A percentile compares a stretch with the other conserved stretches of the same genome.
Conservation (phyloP, 1,140 invertebrate species). For the Laupala kohalensis region DNA sequence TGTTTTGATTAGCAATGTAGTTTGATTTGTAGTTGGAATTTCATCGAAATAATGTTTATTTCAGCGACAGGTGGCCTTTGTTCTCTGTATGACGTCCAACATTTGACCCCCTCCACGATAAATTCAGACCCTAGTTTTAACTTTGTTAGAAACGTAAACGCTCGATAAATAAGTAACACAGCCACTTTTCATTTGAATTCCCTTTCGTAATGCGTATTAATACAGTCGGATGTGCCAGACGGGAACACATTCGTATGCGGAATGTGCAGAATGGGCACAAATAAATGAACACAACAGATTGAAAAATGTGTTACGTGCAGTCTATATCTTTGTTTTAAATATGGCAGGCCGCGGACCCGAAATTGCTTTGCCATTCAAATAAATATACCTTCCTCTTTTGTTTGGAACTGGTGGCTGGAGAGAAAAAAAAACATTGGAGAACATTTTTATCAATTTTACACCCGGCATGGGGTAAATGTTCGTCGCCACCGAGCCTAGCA, state of each 20-base stretch:
- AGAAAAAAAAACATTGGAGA: neutral
- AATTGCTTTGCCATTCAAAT: neutral
- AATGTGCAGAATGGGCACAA: neutral
- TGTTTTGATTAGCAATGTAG: neutral
- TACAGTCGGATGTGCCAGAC: neutral
- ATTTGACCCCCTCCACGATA: neutral
- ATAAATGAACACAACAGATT: neutral
- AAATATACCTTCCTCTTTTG: neutral
- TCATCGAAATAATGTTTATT: neutral
- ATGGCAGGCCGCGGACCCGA: neutral
- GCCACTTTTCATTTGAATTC: neutral
- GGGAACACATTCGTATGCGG: neutral
- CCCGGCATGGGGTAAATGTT: neutral
- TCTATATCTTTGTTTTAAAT: neutral
- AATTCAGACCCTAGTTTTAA: neutral
- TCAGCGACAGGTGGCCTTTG: neutral
- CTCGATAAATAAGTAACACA: neutral
- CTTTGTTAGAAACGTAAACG: neutral
- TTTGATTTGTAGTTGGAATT: neutral
- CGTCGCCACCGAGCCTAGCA: neutral
- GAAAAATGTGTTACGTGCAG: neutral
- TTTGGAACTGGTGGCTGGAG: neutral
- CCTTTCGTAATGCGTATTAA: neutral
- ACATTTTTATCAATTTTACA: neutral
- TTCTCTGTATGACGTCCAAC: neutral